Conservation (phyloP, 2,113 vertebrate species). For the Clarias gariepinus region DNA sequence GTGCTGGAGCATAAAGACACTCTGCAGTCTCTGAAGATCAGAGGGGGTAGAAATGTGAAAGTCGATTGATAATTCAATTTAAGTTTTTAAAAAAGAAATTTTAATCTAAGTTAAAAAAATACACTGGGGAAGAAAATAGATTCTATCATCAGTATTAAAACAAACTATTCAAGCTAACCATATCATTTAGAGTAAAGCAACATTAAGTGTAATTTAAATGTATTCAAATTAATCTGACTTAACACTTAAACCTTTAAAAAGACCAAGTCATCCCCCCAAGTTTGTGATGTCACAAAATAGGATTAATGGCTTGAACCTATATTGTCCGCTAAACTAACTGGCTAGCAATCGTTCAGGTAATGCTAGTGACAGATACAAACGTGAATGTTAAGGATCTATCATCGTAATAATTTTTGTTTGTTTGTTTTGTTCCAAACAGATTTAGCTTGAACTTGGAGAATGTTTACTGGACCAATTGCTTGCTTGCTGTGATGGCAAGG, state of each 20-base stretch:
- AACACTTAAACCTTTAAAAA: background rate
- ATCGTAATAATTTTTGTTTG: background rate
- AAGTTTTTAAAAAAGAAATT: background rate
- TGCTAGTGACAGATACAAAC: background rate
- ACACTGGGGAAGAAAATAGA: background rate
- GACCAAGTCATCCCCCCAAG: background rate
- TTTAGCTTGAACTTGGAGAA: background rate
- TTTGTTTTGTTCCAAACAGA: background rate
- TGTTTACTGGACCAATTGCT: background rate
- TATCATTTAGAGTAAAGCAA: background rate
- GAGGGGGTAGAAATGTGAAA: background rate
- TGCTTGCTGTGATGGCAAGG: background rate
- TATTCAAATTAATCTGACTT: background rate
- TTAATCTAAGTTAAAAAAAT: background rate
- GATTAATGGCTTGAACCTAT: background rate
- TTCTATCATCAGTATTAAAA: background rate
- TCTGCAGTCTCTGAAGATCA: slow-evolving; percentile 36
- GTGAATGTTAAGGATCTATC: background rate
- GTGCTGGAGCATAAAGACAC: slow-evolving; percentile 19
- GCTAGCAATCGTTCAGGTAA: background rate
- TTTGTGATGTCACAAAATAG: background rate
- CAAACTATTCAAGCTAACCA: background rate
- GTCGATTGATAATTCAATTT: background rate
- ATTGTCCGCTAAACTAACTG: background rate
- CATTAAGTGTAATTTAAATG: background rate